These are phyloP conservation scores for Myotis myotis DNA, from an alignment of 2,797 vertebrate species.

Conservation along the genomic window DNA sequence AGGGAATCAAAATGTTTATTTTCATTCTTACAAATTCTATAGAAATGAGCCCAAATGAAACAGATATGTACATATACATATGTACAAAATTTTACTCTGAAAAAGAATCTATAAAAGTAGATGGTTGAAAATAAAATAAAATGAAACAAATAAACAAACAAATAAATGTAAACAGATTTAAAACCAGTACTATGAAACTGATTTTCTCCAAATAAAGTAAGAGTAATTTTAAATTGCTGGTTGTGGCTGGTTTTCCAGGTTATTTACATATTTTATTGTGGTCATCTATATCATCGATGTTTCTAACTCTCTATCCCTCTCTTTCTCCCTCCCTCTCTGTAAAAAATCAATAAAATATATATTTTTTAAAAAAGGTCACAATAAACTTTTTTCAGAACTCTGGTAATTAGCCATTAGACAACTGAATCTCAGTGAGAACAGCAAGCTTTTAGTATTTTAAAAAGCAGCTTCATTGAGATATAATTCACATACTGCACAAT, in stretches of 20 bases:
- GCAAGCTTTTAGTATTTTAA: not conserved
- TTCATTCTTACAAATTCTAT: conserved; percentile 73
- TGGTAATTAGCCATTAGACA: not conserved
- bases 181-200: conserved; percentile 66
- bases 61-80: conserved; percentile 70
- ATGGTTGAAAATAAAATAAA: conserved; percentile 56
- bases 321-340: no score
- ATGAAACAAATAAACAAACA: not conserved
- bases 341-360: no score
- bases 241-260: conserved; percentile 57
- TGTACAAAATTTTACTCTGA: conserved; percentile 71
- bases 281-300: not conserved
- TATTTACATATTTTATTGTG: conserved; percentile 59
- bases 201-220: conserved; percentile 62
- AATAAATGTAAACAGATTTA: conserved; percentile 69
- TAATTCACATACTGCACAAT: not conserved
- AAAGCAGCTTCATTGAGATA: not conserved
- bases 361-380: not conserved
- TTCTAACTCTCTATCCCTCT: no score
- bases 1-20: conserved; percentile 70
- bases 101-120: conserved; percentile 73
- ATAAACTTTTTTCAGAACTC: not conserved
- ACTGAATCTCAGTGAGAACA: not conserved
- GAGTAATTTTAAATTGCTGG: conserved; percentile 50
- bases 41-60: conserved; percentile 72